Evolutionary conservation across 2,797 vertebrate species (phyloP).

Genomic region (Spinus olivaceus): DNA sequence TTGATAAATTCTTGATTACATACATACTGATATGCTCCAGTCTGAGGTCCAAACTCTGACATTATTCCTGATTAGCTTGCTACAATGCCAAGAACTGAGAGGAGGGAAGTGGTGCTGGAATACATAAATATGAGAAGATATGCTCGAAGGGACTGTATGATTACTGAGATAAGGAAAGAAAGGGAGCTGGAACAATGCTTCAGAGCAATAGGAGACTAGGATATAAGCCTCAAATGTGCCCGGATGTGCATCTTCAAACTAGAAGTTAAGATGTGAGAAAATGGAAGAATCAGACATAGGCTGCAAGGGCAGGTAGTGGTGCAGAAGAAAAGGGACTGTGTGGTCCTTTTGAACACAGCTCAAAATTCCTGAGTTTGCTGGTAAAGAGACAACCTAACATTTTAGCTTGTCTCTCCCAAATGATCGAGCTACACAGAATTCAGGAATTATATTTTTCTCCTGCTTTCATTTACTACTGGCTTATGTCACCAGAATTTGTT

Average conservation of each 20-base stretch:
- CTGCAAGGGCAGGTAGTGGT: not conserved
- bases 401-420: not conserved
- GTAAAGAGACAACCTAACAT: not conserved
- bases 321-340: not conserved
- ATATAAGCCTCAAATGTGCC: not conserved
- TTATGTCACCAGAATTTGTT: not conserved
- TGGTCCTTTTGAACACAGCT: not conserved
- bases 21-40: not conserved
- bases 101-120: not conserved
- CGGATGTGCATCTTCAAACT: not conserved
- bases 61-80: not conserved
- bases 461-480: not conserved
- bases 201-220: not conserved
- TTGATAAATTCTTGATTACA: not conserved
- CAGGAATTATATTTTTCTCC: not conserved
- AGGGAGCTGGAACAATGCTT: not conserved
- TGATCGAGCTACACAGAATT: not conserved
- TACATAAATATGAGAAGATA: not conserved
- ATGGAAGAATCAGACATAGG: not conserved
- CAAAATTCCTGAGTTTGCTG: not conserved
- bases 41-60: not conserved
- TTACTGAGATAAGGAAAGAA: not conserved
- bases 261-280: not conserved
- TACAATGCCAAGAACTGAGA: not conserved
- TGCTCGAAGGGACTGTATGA: not conserved